Percentiles rank a stretch among this genome's conserved stretches.
Evolutionary conservation across 2,113 vertebrate genomes (phyloP).

Genomic region (Mirza zaza): DNA sequence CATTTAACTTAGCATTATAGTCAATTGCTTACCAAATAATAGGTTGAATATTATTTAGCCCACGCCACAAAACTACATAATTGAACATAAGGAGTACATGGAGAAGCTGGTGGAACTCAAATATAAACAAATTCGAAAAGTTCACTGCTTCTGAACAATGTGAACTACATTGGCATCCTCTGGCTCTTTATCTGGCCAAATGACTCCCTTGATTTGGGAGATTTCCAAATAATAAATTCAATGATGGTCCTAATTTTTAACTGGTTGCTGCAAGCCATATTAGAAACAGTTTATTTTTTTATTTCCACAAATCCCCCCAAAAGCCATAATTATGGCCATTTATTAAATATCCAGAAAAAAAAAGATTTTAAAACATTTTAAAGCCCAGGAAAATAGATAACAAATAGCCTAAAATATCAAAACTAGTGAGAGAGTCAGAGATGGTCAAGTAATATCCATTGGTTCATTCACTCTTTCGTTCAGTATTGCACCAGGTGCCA

Average conservation of each 20-base stretch:
- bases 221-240: slow-evolving; percentile 62
- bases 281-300: slow-evolving; percentile 55
- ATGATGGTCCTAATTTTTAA: background rate
- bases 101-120: background rate
- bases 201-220: background rate
- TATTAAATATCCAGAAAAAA: slow-evolving; percentile 42
- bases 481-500: background rate
- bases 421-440: background rate
- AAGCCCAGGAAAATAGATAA: background rate
- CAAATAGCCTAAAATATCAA: slow-evolving; percentile 21
- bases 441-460: background rate
- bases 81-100: background rate
- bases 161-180: slow-evolving; percentile 54
- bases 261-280: background rate
- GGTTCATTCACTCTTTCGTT: background rate
- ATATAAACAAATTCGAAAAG: slow-evolving; percentile 6
- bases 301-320: background rate
- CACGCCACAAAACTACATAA: background rate
- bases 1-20: background rate
- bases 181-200: slow-evolving; percentile 58
- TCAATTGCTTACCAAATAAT: background rate
- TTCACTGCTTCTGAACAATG: slow-evolving; percentile 42
- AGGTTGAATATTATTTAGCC: background rate
- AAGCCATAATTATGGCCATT: background rate
- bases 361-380: background rate